Conservation (phyloP, 2,797 vertebrate genomes). For the Silurus lanzhouensis region DNA sequence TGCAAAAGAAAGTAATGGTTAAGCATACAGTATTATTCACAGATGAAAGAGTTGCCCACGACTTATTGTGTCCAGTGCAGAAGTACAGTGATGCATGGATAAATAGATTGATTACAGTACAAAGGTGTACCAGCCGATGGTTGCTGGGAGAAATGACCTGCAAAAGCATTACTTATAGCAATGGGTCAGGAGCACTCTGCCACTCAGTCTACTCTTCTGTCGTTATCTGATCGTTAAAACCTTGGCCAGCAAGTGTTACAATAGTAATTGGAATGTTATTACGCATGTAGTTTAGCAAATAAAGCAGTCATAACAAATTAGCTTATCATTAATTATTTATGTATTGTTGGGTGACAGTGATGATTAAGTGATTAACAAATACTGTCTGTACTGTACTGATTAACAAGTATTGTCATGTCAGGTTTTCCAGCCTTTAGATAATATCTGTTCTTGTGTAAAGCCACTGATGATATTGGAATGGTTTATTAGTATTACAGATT, state of each 20-base stretch:
- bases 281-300: not conserved
- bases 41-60: not conserved
- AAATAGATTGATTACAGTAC: not conserved
- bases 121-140: not conserved
- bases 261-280: not conserved
- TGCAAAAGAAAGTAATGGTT: not conserved
- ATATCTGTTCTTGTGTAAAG: not conserved
- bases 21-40: not conserved
- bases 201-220: not conserved
- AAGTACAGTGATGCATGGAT: not conserved
- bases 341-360: not conserved
- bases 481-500: not conserved
- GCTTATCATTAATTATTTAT: not conserved
- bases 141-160: not conserved
- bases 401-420: not conserved
- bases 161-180: not conserved
- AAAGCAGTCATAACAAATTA: not conserved
- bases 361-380: not conserved
- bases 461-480: not conserved
- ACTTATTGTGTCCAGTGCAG: not conserved
- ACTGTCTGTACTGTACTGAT: too few species aligned
- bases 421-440: not conserved
- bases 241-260: not conserved
- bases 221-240: not conserved
- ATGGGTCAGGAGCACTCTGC: not conserved